phyloP scores from a whole-genome alignment of 2,888 invertebrate species.

The Tipula lateralis region DNA sequence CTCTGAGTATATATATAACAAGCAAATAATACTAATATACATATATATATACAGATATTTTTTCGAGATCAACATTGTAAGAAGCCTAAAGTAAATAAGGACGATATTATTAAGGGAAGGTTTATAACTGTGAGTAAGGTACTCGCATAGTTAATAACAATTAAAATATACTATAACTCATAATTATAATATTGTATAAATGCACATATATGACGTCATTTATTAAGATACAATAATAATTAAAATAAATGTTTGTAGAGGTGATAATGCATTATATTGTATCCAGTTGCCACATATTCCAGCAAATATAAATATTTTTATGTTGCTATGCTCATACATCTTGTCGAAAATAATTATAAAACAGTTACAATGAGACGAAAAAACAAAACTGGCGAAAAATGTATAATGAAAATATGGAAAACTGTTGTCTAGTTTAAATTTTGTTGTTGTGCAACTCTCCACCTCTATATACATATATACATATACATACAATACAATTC shows the following conservation, averaged over 20 bases:
- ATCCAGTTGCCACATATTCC: neutral
- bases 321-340: neutral
- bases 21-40: neutral
- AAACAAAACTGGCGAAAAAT: neutral
- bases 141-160: neutral
- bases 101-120: neutral
- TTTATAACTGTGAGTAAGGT: neutral
- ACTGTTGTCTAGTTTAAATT: neutral
- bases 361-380: neutral
- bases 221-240: conserved; percentile 25
- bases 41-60: too few relatives aligned
- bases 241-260: conserved; percentile 27
- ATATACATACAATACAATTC: neutral
- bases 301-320: neutral
- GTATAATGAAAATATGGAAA: neutral
- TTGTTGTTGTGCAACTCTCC: neutral
- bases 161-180: neutral
- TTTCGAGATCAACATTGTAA: neutral
- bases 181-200: neutral
- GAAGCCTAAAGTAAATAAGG: neutral
- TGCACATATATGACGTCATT: neutral
- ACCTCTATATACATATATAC: neutral
- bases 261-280: conserved; percentile 26
- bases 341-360: neutral
- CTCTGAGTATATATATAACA: neutral